Base-by-base conservation (phyloP, 2,888 invertebrate species). In the Patella caerulea region DNA sequence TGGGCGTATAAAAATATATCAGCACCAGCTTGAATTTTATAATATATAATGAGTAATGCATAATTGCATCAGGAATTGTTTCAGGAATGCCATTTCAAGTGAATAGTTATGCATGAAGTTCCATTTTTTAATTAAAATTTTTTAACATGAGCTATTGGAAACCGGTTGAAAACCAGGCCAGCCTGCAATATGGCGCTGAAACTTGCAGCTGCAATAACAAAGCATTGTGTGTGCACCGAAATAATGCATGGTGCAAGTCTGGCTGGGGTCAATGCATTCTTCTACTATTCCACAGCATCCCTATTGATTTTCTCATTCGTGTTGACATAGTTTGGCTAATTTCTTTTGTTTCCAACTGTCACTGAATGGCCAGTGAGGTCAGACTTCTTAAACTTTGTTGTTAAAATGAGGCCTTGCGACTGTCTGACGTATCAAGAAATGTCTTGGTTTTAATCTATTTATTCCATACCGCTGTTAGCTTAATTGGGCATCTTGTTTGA, bases 251-350 rank as follows among this genome's bases (percentile, higher is more conserved):
- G 65, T 65, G 65, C 65, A 65, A 24, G 24, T 24, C 65, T 19
- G 11, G 65, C 65, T 65, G 65, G 24, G 65, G 65, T 65, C 65
- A 65, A 65, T 65, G 65, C 65, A 65, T 65, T 65, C 65, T 65
- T 65, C 65, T 24, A 65, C 65, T 24, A 65, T 65, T 65, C 24
- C 12, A 24, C 65, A 24, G 19, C 24, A 65, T 65, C 19, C 24
- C 14, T 65, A 65, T 65, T 65, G 65, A 65, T 65, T 65, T 19
- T 65, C 24, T 65, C 65, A 12, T 65, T 7, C 24, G 14, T 65
- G 65, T 65, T 65, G 65, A 65, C 65, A 65, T 65, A 65, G 65
- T 65, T 65, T 65, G 65, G 65, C 65, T 65, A 65, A 65, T 65
- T 65, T 65, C 65, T 65, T 65, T 65, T 65, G 65, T 65, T 65